Evolutionary conservation across 2,797 vertebrate genomes (phyloP), one percentile per base, ranked within the genome.

Genomic region (Cossypha polioptera): DNA sequence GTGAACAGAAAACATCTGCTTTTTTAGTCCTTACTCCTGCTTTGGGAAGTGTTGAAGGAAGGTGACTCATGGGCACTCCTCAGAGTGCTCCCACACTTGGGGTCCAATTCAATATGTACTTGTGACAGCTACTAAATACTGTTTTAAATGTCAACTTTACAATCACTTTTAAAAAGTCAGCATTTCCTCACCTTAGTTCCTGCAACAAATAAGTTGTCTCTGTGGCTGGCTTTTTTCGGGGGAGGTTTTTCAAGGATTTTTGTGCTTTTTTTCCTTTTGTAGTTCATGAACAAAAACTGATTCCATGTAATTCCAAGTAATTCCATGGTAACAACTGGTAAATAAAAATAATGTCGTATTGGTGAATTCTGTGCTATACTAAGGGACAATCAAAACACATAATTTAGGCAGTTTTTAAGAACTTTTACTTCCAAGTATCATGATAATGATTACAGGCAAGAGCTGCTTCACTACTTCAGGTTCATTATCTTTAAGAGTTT

Each of bases 401-500:
- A 84, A 74, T 31, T 8, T 14, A 72, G 61, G 24, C 20, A 65
- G 8, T 48, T 81, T 79, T 78, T 54, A 67, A 63, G 63, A 84
- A 57, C 9, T 62, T 77, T 21, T 33, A 10, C 21, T 43, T 88
- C 36, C 40, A 67, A 58, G 14, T 68, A 50, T 54, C 59, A 35
- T 40, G 35, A 71, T 62, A n/a, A 47, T 33, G 18, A 66, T 13
- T 91, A 12, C 42, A 82, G 45, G 18, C 22, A 88, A 76, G 68
- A 91, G 38, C 24, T 86, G 63, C 26, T 81, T 74, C 66, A 81
- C 40, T 62, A 66, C 72, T 88, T 88, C n/a, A 72, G 45, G 45
- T 75, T 96, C 51, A 88, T 96, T 95, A 93, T 66, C 72, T 76
- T 40, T 40, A 87, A 59, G 80, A 80, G 72, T 72, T 90, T 89